phyloP scores from a whole-genome alignment of 2,113 vertebrate genomes.

The Podiceps cristatus region DNA sequence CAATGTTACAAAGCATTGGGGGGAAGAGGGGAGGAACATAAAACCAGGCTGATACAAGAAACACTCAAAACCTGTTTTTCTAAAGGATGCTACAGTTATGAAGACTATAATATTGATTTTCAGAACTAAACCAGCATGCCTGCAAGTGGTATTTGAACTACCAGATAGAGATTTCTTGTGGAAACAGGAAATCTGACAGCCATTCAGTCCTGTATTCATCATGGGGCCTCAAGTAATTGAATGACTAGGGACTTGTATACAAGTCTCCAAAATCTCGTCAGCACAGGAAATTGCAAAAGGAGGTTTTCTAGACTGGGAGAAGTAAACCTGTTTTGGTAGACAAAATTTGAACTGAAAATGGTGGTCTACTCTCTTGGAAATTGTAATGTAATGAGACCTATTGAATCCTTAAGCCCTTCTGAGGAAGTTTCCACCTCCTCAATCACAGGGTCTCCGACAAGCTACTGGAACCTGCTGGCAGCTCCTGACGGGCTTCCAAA shows the following conservation, averaged over 20 bases:
- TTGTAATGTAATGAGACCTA: background rate
- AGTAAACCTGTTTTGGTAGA: slow-evolving; percentile 6
- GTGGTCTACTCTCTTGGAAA: slow-evolving; percentile 1
- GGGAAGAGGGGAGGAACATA: background rate
- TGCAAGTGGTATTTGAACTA: slow-evolving; percentile 41
- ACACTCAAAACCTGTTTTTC: background rate
- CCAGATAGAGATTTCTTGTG: slow-evolving; percentile 45
- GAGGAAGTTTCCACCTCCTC: slow-evolving; percentile 16
- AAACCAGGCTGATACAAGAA: background rate
- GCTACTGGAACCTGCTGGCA: background rate
- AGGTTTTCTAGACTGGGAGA: slow-evolving; percentile 23
- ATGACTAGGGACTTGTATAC: background rate
- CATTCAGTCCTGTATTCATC: slow-evolving; percentile 6
- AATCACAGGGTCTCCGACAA: background rate
- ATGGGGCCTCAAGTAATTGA: background rate
- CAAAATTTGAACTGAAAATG: slow-evolving; percentile 34
- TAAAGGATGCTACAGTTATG: background rate
- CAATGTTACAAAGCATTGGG: background rate
- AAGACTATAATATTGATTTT: background rate
- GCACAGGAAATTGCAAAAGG: slow-evolving; percentile 57
- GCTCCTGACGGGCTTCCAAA: background rate
- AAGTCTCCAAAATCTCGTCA: slow-evolving; percentile 22
- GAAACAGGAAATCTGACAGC: slow-evolving; percentile 65
- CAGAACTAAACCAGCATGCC: slow-evolving; percentile 8
- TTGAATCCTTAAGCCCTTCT: background rate